Conservation (phyloP, 1,140 invertebrate genomes). For the Calosoma granatense region DNA sequence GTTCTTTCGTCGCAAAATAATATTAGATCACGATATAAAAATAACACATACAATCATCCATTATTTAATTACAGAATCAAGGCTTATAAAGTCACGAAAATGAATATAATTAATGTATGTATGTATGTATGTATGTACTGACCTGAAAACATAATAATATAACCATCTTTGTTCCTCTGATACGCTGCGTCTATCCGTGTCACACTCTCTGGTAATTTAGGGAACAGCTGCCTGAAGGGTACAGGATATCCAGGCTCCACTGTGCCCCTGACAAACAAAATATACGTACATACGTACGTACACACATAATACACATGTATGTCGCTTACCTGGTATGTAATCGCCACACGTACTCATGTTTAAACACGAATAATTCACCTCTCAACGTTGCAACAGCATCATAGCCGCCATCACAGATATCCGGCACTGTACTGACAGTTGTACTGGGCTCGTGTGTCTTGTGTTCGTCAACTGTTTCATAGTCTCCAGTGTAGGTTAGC, state of each 20-base stretch:
- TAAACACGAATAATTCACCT: conserved; percentile 63
- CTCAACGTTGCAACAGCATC: conserved; percentile 58
- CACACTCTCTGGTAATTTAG: conserved; percentile 45
- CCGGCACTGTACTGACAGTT: conserved; percentile 28
- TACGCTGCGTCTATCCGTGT: conserved; percentile 63
- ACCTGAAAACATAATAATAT: conserved; percentile 68
- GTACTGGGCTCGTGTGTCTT: conserved; percentile 28
- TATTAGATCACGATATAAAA: too few species aligned
- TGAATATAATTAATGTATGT: too few species aligned
- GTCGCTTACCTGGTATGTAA: too few species aligned
- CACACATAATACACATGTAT: too few species aligned
- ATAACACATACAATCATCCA: too few species aligned
- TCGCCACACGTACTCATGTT: conserved; percentile 49
- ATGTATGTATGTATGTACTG: conserved; percentile 17
- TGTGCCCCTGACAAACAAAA: too few species aligned
- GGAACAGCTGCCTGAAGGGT: conserved; percentile 46
- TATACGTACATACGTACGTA: too few species aligned
- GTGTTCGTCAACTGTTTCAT: conserved; percentile 37
- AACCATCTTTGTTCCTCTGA: conserved; percentile 52
- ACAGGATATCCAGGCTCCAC: conserved; percentile 52
- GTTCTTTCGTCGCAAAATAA: too few species aligned
- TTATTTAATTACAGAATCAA: too few species aligned
- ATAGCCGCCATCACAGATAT: conserved; percentile 53
- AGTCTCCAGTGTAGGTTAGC: conserved; percentile 35
- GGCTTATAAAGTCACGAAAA: too few species aligned